A percentile compares a stretch with the other conserved stretches of the same genome.
phyloP scores from a whole-genome alignment of 1,140 invertebrate genomes.

The Epicauta chinensis region DNA sequence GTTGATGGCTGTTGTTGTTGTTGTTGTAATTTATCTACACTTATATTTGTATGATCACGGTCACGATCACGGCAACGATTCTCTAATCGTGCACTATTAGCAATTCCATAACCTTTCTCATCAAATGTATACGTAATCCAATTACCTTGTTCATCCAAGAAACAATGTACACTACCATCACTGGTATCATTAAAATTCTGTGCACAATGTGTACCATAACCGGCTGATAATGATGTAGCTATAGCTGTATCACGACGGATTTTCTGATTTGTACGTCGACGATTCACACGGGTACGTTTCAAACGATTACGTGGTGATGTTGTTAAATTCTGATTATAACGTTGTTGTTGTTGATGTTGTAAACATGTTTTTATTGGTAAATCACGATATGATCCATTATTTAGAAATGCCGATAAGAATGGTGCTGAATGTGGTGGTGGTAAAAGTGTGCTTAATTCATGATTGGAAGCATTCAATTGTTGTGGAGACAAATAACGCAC shows the following conservation, averaged over 20 bases:
- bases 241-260: conserved; percentile 28
- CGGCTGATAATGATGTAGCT: conserved; percentile 38
- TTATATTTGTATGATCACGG: too few relatives aligned
- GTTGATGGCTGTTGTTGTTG: conserved; percentile 34
- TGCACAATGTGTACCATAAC: conserved; percentile 61
- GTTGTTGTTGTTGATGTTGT: conserved; percentile 9
- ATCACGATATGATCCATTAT: conserved; percentile 39
- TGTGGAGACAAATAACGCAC: neutral
- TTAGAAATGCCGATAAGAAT: conserved; percentile 56
- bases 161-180: conserved; percentile 83
- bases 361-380: conserved; percentile 36
- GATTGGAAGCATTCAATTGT: conserved; percentile 53
- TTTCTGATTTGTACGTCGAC: conserved; percentile 10
- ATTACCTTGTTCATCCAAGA: conserved; percentile 63
- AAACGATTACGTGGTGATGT: conserved; percentile 20
- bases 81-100: conserved; percentile 19
- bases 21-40: conserved; percentile 39
- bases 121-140: conserved; percentile 83
- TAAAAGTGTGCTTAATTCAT: conserved; percentile 56
- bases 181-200: conserved; percentile 80
- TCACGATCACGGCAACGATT: conserved; percentile 9
- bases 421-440: conserved; percentile 53
- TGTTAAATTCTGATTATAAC: too few relatives aligned
- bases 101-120: conserved; percentile 57
- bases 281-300: conserved; percentile 22